These are phyloP conservation scores for Streptopelia turtur DNA, from an alignment of 2,797 vertebrate genomes.

Conservation along the genomic window DNA sequence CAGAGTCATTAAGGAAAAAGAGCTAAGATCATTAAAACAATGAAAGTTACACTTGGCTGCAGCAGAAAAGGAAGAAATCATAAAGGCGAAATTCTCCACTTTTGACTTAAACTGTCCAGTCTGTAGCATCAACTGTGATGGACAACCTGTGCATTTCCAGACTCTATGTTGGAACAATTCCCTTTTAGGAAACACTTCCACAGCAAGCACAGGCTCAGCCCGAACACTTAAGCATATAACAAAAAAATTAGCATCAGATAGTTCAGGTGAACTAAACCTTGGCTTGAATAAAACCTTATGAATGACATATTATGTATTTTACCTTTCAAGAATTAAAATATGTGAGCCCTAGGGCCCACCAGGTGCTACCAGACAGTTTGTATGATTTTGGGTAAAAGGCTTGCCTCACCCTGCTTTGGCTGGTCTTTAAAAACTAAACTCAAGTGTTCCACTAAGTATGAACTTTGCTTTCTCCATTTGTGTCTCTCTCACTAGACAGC, in stretches of 20 bases:
- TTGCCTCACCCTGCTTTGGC: not conserved
- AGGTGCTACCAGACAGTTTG: not conserved
- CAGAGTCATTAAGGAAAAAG: not conserved
- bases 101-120: not conserved
- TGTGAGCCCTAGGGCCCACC: fast-evolving
- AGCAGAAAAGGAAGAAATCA: not conserved
- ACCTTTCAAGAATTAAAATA: not conserved
- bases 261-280: not conserved
- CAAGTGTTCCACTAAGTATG: not conserved
- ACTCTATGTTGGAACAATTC: not conserved
- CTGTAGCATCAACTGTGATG: not conserved
- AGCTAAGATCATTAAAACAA: not conserved
- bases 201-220: not conserved
- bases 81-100: not conserved
- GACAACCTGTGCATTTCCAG: not conserved
- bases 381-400: not conserved
- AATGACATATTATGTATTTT: not conserved
- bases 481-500: not conserved
- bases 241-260: fast-evolving
- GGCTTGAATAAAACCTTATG: not conserved
- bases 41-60: not conserved
- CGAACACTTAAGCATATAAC: not conserved
- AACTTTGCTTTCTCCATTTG: not conserved
- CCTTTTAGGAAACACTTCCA: not conserved
- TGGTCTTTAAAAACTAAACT: not conserved